Percentiles rank a stretch among this genome's conserved stretches.
These are phyloP conservation scores for Nothocercus julius DNA, from an alignment of 2,113 vertebrate genomes.

Conservation along the genomic window DNA sequence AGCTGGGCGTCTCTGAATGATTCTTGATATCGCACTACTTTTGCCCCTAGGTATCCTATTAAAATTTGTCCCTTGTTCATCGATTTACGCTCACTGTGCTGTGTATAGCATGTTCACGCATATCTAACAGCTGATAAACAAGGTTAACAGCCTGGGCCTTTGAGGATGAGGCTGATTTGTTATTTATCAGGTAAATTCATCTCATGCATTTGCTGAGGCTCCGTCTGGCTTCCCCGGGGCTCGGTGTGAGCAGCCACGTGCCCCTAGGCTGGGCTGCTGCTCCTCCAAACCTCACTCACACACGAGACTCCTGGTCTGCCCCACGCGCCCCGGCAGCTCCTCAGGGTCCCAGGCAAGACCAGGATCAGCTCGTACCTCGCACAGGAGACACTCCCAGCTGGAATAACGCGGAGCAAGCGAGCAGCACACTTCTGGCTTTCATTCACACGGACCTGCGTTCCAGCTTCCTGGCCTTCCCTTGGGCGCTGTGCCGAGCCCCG, in stretches of 20 bases:
- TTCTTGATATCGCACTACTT: neutral
- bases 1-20: neutral
- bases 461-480: neutral
- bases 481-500: accelerated
- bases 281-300: neutral
- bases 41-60: neutral
- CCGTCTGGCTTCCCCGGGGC: neutral
- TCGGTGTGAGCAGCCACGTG: neutral
- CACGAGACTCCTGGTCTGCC: accelerated
- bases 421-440: neutral
- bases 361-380: neutral
- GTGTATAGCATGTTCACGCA: neutral
- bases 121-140: constrained; percentile 39
- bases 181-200: constrained; percentile 38
- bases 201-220: neutral
- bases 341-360: neutral
- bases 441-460: neutral
- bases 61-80: neutral
- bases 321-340: accelerated
- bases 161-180: neutral
- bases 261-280: neutral
- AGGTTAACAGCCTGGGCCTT: neutral
- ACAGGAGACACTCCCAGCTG: neutral
- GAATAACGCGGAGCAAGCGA: neutral
- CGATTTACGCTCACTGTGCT: neutral